Percentiles rank a stretch among this genome's conserved stretches.
These are phyloP conservation scores for Stenopsyche tienmushanensis DNA, from an alignment of 1,140 invertebrate genomes.

Conservation along the genomic window DNA sequence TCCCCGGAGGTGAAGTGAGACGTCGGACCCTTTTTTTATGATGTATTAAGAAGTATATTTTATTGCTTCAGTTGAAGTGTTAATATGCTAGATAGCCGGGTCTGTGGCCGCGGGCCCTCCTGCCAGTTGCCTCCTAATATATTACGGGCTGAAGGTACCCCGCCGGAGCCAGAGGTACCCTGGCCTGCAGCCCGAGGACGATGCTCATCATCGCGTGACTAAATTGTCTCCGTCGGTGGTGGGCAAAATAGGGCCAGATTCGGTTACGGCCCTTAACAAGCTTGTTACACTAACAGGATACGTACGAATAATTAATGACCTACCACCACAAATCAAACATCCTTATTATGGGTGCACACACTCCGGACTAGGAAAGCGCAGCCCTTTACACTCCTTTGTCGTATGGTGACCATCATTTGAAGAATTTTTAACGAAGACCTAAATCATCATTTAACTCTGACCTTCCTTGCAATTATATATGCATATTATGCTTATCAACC, in stretches of 20 bases:
- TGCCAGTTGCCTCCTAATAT: neutral
- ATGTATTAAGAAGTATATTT: slow-evolving; percentile 27
- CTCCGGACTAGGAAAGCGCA: no score
- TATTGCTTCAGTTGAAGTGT: slow-evolving; percentile 17
- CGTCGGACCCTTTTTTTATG: slow-evolving; percentile 19
- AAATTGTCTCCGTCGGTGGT: slow-evolving; percentile 13
- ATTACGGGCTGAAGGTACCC: neutral
- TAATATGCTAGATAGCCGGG: slow-evolving; percentile 16
- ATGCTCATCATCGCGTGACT: neutral
- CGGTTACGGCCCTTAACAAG: slow-evolving; percentile 1
- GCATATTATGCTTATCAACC: no score
- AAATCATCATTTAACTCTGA: no score
- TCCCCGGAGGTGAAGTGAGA: slow-evolving; percentile 15
- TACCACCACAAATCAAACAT: neutral
- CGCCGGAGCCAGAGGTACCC: no score
- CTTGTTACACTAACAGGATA: neutral
- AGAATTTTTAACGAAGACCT: no score
- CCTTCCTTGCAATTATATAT: no score
- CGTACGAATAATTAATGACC: neutral
- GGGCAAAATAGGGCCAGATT: neutral
- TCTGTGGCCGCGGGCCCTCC: neutral
- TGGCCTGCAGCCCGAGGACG: neutral
- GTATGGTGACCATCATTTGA: no score
- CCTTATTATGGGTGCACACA: no score
- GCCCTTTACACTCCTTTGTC: no score